A percentile compares a stretch with the other conserved stretches of the same genome.
Evolutionary conservation across 1,140 invertebrate species (phyloP).

Genomic region (Contarinia nasturtii): DNA sequence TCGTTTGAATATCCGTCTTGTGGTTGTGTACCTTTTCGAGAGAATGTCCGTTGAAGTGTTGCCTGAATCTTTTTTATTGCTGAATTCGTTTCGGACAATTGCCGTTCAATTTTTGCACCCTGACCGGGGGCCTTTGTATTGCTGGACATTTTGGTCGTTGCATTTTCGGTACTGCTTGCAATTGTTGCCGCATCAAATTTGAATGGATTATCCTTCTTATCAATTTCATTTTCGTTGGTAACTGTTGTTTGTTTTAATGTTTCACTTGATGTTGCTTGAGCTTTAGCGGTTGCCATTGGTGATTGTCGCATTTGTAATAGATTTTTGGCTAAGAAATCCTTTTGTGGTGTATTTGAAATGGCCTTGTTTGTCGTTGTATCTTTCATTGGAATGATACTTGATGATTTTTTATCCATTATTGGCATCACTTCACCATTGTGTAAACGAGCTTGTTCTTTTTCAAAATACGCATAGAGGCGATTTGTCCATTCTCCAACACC

Average conservation of each 20-base stretch:
- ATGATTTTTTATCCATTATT: neutral
- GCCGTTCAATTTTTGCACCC: neutral
- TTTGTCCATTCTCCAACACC: constrained; percentile 92
- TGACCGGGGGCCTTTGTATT: neutral
- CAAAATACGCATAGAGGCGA: constrained; percentile 72
- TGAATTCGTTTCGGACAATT: constrained; percentile 13
- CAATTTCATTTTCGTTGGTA: constrained; percentile 6
- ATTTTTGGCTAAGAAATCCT: constrained; percentile 19
- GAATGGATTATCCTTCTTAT: neutral
- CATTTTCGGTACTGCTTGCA: constrained; percentile 2
- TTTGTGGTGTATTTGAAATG: constrained; percentile 14
- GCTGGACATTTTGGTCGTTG: constrained; percentile 14
- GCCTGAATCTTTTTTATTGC: constrained; percentile 28
- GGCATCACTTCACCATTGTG: constrained; percentile 36
- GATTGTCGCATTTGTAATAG: constrained; percentile 9
- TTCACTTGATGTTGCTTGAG: neutral
- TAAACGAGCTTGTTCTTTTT: constrained; percentile 53
- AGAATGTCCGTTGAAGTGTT: constrained; percentile 30
- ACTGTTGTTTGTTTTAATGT: too few species aligned
- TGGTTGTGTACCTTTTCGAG: constrained; percentile 27
- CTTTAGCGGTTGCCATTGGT: constrained; percentile 5
- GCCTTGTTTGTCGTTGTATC: constrained; percentile 15
- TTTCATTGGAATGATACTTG: too few species aligned
- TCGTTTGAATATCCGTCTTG: constrained; percentile 30
- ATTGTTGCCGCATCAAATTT: neutral